Percentiles rank a stretch among this genome's conserved stretches.
Conservation (phyloP, 2,113 vertebrate genomes). For the Actenoides hombroni region DNA sequence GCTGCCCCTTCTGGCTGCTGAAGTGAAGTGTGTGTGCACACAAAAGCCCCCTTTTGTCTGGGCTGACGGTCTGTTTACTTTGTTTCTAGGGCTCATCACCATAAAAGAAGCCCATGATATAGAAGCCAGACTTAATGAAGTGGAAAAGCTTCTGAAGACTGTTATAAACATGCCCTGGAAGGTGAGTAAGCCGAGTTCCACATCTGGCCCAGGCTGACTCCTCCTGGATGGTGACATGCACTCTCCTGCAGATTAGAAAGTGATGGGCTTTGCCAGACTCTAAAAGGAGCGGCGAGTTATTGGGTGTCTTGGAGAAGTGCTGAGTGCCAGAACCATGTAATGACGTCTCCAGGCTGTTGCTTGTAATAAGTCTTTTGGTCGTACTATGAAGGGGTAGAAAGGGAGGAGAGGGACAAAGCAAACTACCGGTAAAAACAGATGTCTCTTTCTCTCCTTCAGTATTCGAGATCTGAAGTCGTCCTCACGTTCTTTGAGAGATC, state of each 20-base stretch:
- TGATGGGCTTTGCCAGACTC: not conserved
- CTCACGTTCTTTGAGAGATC: constrained; percentile 97
- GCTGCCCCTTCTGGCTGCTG: not conserved
- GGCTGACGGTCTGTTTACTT: not conserved
- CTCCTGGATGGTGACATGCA: not conserved
- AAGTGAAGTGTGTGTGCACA: not conserved
- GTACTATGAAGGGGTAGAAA: not conserved
- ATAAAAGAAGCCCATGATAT: constrained; percentile 94
- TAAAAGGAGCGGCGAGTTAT: not conserved
- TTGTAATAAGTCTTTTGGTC: not conserved
- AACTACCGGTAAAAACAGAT: not conserved
- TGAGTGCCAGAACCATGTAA: not conserved
- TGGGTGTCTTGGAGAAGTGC: not conserved
- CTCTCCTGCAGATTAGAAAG: not conserved
- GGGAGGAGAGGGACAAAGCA: not conserved
- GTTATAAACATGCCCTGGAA: constrained; percentile 93
- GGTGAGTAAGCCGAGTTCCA: constrained; percentile 71
- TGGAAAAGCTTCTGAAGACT: constrained; percentile 90
- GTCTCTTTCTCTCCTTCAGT: constrained; percentile 73
- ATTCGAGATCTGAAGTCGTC: constrained; percentile 95
- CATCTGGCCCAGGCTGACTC: not conserved
- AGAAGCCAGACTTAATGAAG: constrained; percentile 93
- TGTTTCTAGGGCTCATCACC: constrained; percentile 85
- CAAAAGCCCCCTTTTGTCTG: not conserved
- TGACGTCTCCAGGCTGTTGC: not conserved